Conservation (phyloP, 1,140 invertebrate genomes). For the Cherax quadricarinatus region DNA sequence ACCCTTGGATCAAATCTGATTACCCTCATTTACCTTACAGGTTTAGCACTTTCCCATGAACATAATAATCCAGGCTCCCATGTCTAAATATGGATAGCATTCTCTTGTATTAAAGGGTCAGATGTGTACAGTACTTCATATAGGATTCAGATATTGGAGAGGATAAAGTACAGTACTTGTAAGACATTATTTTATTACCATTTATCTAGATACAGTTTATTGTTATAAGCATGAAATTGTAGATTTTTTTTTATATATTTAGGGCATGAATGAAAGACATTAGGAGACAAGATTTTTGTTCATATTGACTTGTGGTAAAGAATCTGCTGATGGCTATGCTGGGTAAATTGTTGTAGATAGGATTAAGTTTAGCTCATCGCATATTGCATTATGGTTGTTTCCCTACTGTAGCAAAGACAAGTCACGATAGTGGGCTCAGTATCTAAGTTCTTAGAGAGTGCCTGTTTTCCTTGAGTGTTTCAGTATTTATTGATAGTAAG, state of each 20-base stretch:
- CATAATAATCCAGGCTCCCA: too few species aligned
- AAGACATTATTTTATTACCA: background rate
- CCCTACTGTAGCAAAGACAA: background rate
- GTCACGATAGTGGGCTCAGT: constrained; percentile 8
- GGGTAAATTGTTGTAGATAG: background rate
- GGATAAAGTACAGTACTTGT: background rate
- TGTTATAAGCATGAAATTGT: background rate
- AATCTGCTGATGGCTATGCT: background rate
- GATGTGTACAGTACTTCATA: background rate
- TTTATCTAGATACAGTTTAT: background rate
- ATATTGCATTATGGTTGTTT: background rate
- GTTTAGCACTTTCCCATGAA: too few species aligned
- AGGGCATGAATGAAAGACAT: background rate
- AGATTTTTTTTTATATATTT: background rate
- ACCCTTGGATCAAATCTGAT: too few species aligned
- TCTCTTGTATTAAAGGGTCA: background rate
- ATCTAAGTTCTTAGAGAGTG: background rate
- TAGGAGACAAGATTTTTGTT: background rate
- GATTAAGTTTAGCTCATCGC: constrained; percentile 5
- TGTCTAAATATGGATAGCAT: background rate
- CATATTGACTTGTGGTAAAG: background rate
- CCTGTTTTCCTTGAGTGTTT: constrained; percentile 7
- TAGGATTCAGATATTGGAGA: background rate
- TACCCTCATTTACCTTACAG: too few species aligned
- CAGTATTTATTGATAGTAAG: constrained; percentile 32